These are phyloP conservation scores for Scaptomyza pallida DNA, from an alignment of 1,140 invertebrate species.

Conservation along the genomic window DNA sequence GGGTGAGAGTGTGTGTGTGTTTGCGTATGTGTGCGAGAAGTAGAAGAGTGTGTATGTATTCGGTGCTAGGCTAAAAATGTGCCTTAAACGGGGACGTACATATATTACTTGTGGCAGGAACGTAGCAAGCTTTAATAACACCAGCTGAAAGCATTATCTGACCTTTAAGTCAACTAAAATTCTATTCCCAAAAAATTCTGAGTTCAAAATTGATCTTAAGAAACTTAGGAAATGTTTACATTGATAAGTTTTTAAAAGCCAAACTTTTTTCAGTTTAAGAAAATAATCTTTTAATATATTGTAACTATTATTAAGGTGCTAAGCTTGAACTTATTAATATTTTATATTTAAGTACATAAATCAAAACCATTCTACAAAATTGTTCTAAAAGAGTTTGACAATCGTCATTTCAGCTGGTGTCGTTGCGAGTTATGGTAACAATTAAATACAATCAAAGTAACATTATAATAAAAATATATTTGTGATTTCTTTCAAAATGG, in stretches of 20 bases:
- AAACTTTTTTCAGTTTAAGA: no score
- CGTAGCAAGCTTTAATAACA: conserved; percentile 25
- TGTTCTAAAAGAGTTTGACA: no score
- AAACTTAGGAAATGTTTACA: no score
- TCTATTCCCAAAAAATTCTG: no score
- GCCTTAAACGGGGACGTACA: not conserved
- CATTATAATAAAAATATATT: conserved; percentile 13
- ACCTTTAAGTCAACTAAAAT: no score
- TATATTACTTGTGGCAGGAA: conserved; percentile 18
- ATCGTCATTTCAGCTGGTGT: conserved; percentile 15
- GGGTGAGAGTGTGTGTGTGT: conserved; percentile 10
- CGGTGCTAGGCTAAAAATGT: conserved; percentile 10
- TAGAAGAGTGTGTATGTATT: conserved; percentile 10
- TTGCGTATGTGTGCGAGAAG: no score
- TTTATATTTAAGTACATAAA: no score
- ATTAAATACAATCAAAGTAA: conserved; percentile 14
- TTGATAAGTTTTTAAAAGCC: no score
- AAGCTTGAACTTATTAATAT: no score
- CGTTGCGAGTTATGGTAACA: conserved; percentile 11
- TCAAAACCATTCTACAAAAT: not conserved
- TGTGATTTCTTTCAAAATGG: conserved; percentile 7
- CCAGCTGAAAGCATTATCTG: conserved; percentile 21
- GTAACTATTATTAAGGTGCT: no score
- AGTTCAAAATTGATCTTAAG: no score
- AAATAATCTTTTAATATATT: no score